Conservation (phyloP, 2,888 invertebrate genomes). For the Hydraecia micacea region DNA sequence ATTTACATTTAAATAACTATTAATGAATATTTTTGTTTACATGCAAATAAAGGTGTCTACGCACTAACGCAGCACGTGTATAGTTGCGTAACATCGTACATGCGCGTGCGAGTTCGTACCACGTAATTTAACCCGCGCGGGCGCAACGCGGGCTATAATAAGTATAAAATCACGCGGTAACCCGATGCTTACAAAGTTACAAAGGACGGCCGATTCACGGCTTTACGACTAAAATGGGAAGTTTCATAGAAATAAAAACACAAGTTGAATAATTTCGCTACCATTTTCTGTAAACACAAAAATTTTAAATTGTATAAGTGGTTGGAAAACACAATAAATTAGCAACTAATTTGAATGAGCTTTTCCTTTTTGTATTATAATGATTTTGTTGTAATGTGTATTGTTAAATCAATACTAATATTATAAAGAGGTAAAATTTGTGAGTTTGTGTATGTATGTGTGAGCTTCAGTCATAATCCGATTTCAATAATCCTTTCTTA, state of each 20-base stretch:
- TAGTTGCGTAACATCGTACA: conserved; percentile 19
- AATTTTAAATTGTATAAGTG: not conserved
- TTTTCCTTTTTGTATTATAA: not conserved
- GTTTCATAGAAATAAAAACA: not conserved
- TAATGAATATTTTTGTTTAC: conserved; percentile 9
- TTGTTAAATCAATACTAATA: not conserved
- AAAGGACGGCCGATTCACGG: not conserved
- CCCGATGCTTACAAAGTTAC: conserved; percentile 14
- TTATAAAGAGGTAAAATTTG: not conserved
- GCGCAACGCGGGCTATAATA: not conserved
- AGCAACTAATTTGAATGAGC: not conserved
- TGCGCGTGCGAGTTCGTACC: conserved; percentile 16
- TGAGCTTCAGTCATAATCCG: not conserved
- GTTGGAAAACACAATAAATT: not conserved
- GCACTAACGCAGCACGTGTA: conserved; percentile 27
- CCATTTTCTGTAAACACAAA: not conserved
- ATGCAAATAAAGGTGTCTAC: conserved; percentile 22
- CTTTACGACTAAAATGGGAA: not conserved
- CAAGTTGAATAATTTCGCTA: too few relatives aligned
- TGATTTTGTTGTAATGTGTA: too few relatives aligned
- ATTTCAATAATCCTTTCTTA: not conserved
- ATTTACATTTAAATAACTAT: not conserved
- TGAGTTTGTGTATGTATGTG: not conserved
- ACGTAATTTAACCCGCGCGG: conserved; percentile 46
- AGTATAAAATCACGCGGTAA: conserved; percentile 22